Conservation (phyloP, 2,888 invertebrate genomes). For the Amphipoea lucens region DNA sequence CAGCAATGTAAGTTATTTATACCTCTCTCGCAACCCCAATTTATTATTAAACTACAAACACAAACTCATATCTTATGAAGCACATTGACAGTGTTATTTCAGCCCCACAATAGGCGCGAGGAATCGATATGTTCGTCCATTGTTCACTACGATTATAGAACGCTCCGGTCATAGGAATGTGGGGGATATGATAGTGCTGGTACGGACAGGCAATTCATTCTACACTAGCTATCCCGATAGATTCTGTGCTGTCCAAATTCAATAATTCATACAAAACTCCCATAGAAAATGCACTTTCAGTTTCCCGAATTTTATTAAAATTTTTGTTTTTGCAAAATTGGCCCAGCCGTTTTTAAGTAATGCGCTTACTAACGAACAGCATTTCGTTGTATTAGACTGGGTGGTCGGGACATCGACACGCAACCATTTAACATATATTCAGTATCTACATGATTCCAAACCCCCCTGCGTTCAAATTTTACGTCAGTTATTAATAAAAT, state of each 20-base stretch:
- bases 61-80: conserved; percentile 3
- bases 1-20: not conserved
- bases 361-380: not conserved
- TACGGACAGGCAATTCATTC: conserved; percentile 10
- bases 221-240: not conserved
- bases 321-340: not conserved
- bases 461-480: not conserved
- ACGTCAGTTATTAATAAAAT: not conserved
- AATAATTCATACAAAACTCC: not conserved
- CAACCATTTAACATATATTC: not conserved
- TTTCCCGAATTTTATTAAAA: not conserved
- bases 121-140: conserved; percentile 39
- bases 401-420: not conserved
- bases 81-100: conserved; percentile 43
- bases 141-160: conserved; percentile 43
- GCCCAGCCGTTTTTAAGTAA: not conserved
- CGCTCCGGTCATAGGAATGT: conserved; percentile 15
- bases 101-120: conserved; percentile 26
- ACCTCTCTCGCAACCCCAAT: not conserved
- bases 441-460: not conserved
- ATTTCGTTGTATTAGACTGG: not conserved
- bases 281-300: not conserved
- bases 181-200: not conserved
- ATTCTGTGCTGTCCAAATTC: not conserved
- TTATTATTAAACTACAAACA: conserved; percentile 26